These are phyloP conservation scores for Myrmecobius fasciatus DNA, from an alignment of 2,113 vertebrate species.

Conservation along the genomic window DNA sequence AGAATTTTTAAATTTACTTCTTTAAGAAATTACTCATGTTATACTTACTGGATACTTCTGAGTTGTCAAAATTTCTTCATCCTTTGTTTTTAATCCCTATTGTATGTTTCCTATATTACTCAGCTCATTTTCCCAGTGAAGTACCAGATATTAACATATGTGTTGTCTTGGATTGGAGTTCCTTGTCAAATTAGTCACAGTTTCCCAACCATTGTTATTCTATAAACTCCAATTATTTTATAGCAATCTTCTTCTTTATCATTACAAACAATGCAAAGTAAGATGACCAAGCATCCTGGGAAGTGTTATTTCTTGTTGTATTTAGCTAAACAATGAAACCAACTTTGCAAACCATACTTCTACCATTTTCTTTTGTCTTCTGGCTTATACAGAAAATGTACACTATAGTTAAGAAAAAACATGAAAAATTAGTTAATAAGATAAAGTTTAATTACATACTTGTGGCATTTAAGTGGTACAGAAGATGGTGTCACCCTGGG, in stretches of 20 bases:
- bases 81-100: not conserved
- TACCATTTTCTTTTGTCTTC: not conserved
- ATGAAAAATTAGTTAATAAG: not conserved
- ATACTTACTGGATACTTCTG: not conserved
- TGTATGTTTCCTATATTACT: not conserved
- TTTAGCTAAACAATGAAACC: not conserved
- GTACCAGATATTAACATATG: not conserved
- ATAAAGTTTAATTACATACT: not conserved
- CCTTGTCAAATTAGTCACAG: not conserved
- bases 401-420: not conserved
- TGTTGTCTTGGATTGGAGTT: not conserved
- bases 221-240: not conserved
- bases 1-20: not conserved
- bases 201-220: not conserved
- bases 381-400: not conserved
- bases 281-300: not conserved
- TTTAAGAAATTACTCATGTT: not conserved
- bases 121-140: not conserved
- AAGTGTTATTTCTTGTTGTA: not conserved
- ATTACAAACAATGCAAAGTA: not conserved
- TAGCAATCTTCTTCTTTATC: not conserved
- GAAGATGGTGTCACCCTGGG: not conserved
- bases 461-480: not conserved
- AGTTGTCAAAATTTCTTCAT: not conserved
- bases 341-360: not conserved